phyloP scores from a whole-genome alignment of 2,113 vertebrate species.

The Coturnix japonica region DNA sequence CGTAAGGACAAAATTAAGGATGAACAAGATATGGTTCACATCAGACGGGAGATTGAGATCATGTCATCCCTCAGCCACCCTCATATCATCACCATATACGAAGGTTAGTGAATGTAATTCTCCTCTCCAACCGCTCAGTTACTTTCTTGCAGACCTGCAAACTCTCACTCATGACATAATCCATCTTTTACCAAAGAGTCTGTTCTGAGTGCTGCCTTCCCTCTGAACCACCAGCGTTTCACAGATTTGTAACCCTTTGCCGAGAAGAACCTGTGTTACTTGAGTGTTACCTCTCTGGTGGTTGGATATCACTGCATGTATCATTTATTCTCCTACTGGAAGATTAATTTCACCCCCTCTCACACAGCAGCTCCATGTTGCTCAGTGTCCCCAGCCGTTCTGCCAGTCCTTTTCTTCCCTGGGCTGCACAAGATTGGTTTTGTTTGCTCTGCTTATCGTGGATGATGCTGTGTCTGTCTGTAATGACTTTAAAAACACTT shows the following conservation, averaged over 20 bases:
- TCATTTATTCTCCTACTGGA: background rate
- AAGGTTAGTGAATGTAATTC: slow-evolving; percentile 85
- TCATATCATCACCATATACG: slow-evolving; percentile 99
- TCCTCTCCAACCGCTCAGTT: slow-evolving; percentile 35
- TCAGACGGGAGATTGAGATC: slow-evolving; percentile 98
- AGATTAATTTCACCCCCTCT: background rate
- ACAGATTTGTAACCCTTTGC: background rate
- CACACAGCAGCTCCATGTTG: background rate
- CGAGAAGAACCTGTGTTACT: background rate
- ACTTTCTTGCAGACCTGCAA: slow-evolving; percentile 43
- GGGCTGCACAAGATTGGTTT: background rate
- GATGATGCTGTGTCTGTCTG: background rate
- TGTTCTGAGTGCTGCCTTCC: background rate
- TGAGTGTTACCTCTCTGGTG: background rate
- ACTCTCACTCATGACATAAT: background rate
- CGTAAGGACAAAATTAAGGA: slow-evolving; percentile 99
- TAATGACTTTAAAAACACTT: background rate
- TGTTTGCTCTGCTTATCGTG: background rate
- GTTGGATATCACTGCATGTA: background rate
- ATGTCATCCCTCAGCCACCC: slow-evolving; percentile 98
- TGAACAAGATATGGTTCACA: slow-evolving; percentile 99
- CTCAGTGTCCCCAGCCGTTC: background rate
- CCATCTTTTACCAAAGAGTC: background rate
- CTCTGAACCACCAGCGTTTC: background rate
- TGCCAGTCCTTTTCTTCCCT: background rate